Evolutionary conservation across 2,113 vertebrate species (phyloP).

Genomic region (Oceanodroma tethys): DNA sequence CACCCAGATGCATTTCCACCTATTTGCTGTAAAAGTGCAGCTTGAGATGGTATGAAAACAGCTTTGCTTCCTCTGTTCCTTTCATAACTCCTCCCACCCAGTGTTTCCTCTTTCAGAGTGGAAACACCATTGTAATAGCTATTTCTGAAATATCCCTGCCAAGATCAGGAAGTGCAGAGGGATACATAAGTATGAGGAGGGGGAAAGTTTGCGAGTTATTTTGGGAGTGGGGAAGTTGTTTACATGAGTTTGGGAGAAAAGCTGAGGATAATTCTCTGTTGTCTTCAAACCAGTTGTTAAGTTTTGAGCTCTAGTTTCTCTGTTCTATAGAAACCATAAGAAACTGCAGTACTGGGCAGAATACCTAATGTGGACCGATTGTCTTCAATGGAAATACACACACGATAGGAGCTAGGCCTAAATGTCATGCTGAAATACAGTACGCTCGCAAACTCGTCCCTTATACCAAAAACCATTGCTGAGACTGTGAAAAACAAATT

Average conservation of each 20-base stretch:
- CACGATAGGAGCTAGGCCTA: background rate
- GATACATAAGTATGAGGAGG: background rate
- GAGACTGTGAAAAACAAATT: background rate
- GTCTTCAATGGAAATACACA: background rate
- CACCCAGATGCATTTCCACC: background rate
- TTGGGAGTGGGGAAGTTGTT: background rate
- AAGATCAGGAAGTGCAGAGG: background rate
- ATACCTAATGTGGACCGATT: background rate
- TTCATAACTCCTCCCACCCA: background rate
- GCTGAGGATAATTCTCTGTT: background rate
- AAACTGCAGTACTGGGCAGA: background rate
- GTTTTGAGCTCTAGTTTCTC: background rate
- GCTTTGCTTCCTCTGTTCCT: constrained; percentile 14
- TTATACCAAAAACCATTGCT: background rate
- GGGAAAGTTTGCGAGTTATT: background rate
- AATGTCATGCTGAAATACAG: background rate
- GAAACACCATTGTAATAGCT: constrained; percentile 25
- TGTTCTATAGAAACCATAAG: background rate
- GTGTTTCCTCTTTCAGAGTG: constrained; percentile 24
- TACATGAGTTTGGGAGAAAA: background rate
- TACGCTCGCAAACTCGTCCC: background rate
- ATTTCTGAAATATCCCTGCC: constrained; percentile 17
- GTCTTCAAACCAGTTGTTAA: background rate
- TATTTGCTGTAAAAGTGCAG: background rate
- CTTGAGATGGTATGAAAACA: background rate